Base-by-base conservation (phyloP, 2,113 vertebrate genomes). In the Microcebus tavaratra region DNA sequence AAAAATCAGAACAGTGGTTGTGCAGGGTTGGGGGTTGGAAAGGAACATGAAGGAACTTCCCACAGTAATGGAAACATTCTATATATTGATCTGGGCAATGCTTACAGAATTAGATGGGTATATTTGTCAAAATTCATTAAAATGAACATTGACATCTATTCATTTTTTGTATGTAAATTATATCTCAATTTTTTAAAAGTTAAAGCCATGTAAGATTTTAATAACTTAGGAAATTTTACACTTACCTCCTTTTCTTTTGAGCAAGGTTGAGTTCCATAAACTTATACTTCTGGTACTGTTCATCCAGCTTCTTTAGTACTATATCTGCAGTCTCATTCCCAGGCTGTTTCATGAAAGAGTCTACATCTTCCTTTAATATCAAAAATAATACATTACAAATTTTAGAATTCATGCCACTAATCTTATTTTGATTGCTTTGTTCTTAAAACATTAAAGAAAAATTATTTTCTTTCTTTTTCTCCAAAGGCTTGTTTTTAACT, bases 201-300 rank as follows among this genome's bases (percentile, higher is more conserved):
- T 72, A 61, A 95, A 55, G 45, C 2, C 20, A 92, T 53, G 8
- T 3, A 88, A 39, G 15, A 55, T n/a, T 83, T 86, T 78, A 21
- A 67, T 82, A 95, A 27, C 55, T 61, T 27, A 88, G 36, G 94
- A 96, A 96, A 84, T 79, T 61, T 14, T 65, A 18, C 23, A 98
- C 97, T 97, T 98, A 99, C 99, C 99, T 99, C 95, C 99, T 99
- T 98, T 99, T 99, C 98, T 99, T 99, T 96, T 99, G 99, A 88
- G 98, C 99, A 98, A 99, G 99, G 97, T 99, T 99, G 98, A 99
- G 99, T 97, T 99, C 99, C 99, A 99, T 99, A 98, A 99, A 99
- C 98, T 99, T 99, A 97, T 99, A 99, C 97, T 99, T 99, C 99
- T 99, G 99, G 98, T 99, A 99, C 94, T 99, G 99, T 85, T 99